Percentiles rank a stretch among this genome's conserved stretches.
Evolutionary conservation across 2,888 invertebrate species (phyloP).

Genomic region (Acanthosepion lycidas): DNA sequence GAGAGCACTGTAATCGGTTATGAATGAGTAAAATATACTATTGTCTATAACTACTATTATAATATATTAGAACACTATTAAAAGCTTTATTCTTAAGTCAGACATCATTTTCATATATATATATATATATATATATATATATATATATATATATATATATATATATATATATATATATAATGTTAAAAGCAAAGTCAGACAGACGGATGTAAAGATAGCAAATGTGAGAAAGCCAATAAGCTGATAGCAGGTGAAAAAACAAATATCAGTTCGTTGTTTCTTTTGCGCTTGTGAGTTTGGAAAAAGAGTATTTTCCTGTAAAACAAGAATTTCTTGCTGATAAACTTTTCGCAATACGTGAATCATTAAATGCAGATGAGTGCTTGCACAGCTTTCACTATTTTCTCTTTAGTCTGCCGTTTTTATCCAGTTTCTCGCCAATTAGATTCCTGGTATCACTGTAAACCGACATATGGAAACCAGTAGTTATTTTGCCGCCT

Average conservation of each 20-base stretch:
- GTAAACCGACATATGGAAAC: neutral
- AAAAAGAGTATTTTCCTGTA: neutral
- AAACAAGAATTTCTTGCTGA: neutral
- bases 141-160: too few relatives aligned
- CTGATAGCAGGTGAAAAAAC: neutral
- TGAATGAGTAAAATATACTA: too few relatives aligned
- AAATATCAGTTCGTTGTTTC: neutral
- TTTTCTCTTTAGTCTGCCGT: neutral
- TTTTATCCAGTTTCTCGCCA: slow-evolving; percentile 2
- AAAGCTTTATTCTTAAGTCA: too few relatives aligned
- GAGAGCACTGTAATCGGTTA: too few relatives aligned
- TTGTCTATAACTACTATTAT: too few relatives aligned
- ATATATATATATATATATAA: too few relatives aligned
- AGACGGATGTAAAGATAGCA: too few relatives aligned
- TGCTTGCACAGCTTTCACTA: neutral
- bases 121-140: too few relatives aligned
- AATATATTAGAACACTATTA: too few relatives aligned
- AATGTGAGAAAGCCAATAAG: too few relatives aligned
- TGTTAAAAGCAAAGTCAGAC: too few relatives aligned
- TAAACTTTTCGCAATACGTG: neutral
- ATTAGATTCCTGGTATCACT: neutral
- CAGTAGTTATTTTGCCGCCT: slow-evolving; percentile 21
- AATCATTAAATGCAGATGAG: slow-evolving; percentile 9
- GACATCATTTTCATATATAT: too few relatives aligned
- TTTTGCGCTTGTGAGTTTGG: neutral